Percentiles rank a stretch among this genome's conserved stretches.
phyloP scores from a whole-genome alignment of 2,888 invertebrate species.

The Diabrotica balteata region DNA sequence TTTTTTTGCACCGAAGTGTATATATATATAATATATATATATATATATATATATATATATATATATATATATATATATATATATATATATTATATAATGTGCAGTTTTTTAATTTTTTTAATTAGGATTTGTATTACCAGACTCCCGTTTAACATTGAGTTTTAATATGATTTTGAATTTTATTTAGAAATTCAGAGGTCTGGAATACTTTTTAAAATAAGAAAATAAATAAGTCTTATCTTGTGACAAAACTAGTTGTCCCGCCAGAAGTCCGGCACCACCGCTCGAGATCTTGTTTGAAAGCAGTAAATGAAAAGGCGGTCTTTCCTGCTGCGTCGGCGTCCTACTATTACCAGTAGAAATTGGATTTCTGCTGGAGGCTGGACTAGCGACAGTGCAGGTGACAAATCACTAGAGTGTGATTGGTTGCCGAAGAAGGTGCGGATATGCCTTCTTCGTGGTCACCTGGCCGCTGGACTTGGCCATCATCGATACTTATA shows the following conservation, averaged over 20 bases:
- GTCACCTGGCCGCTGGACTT: slow-evolving; percentile 48
- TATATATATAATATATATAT: no score
- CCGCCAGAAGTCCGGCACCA: slow-evolving; percentile 5
- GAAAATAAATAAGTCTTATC: no score
- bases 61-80: no score
- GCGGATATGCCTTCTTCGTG: slow-evolving; percentile 52
- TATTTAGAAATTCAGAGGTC: no score
- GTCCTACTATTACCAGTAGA: slow-evolving; percentile 55
- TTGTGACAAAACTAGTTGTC: background rate
- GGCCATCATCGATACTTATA: slow-evolving; percentile 47
- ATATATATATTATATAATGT: no score
- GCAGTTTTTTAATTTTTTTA: no score
- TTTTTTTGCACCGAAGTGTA: no score
- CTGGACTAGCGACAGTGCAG: slow-evolving; percentile 55
- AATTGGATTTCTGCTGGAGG: slow-evolving; percentile 54
- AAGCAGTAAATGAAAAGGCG: slow-evolving; percentile 51
- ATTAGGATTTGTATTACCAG: no score
- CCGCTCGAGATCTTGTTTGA: slow-evolving; percentile 1
- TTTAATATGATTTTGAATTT: no score
- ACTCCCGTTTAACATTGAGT: no score
- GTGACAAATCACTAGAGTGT: slow-evolving; percentile 57
- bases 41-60: no score
- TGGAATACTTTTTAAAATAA: no score
- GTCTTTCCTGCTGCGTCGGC: slow-evolving; percentile 54
- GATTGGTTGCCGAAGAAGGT: slow-evolving; percentile 55